Evolutionary conservation across 2,113 vertebrate species (phyloP).

Genomic region (Scolopax mira): DNA sequence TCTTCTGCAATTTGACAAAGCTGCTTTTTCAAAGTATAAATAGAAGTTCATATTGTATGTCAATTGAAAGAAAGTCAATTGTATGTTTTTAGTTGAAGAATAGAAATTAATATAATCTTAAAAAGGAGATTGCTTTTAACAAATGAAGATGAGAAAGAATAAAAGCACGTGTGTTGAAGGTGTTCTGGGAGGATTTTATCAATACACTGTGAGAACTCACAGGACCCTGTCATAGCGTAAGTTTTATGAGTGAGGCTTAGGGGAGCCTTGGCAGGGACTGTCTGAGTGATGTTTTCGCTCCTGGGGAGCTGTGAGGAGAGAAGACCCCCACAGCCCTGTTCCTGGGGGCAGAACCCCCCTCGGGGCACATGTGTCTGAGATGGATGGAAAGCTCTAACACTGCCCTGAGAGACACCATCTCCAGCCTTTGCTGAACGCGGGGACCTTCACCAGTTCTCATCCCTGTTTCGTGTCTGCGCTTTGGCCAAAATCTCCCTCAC

Average conservation of each 20-base stretch:
- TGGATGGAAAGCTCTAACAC: fast-evolving
- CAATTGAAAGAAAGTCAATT: not conserved
- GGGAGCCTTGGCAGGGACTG: not conserved
- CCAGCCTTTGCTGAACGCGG: fast-evolving
- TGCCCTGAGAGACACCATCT: not conserved
- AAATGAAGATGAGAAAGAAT: not conserved
- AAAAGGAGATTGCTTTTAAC: not conserved
- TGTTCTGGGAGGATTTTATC: constrained; percentile 6
- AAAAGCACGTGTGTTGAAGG: not conserved
- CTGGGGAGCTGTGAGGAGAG: no score
- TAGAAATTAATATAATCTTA: not conserved
- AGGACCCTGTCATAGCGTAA: not conserved
- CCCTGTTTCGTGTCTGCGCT: fast-evolving
- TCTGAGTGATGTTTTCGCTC: not conserved
- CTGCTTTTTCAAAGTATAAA: not conserved
- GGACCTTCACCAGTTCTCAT: fast-evolving
- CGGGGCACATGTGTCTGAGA: no score
- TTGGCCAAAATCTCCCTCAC: not conserved
- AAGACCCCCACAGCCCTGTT: not conserved
- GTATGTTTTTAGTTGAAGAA: not conserved
- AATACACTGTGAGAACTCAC: constrained; percentile 3
- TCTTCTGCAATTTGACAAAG: not conserved
- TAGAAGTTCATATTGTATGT: not conserved
- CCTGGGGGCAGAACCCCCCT: not conserved
- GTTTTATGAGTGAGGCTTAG: not conserved